Percentiles rank a stretch among this genome's conserved stretches.
These are phyloP conservation scores for Bos indicus DNA, from an alignment of 2,113 vertebrate genomes.

Conservation along the genomic window DNA sequence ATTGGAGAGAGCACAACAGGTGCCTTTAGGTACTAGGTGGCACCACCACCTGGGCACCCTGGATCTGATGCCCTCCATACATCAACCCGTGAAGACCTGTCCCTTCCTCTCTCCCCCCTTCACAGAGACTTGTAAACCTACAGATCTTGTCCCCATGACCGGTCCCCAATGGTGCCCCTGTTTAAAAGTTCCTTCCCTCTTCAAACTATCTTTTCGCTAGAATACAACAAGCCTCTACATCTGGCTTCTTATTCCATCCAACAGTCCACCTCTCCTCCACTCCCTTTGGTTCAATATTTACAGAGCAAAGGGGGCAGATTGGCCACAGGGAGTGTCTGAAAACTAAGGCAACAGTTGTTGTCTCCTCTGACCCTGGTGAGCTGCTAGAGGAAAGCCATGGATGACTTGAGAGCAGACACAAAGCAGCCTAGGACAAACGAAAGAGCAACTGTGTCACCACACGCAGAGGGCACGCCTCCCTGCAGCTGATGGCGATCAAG, in stretches of 20 bases:
- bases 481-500: background rate
- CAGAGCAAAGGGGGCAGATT: background rate
- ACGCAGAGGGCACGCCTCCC: no score
- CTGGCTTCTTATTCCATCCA: background rate
- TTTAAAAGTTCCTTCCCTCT: background rate
- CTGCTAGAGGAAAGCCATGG: background rate
- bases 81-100: background rate
- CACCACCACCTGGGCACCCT: background rate
- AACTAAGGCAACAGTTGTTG: background rate
- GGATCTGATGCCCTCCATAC: background rate
- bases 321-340: background rate
- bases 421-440: background rate
- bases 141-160: background rate
- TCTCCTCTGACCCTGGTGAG: background rate
- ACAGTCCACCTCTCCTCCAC: background rate
- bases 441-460: background rate
- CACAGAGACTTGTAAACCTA: background rate
- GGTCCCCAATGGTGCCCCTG: background rate
- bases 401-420: background rate
- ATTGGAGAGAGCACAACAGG: background rate
- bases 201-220: background rate
- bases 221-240: background rate
- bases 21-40: background rate
- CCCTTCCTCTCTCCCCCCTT: background rate
- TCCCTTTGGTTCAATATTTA: background rate